Base-by-base conservation (phyloP, 2,113 vertebrate genomes). In the Cathartes aura region DNA sequence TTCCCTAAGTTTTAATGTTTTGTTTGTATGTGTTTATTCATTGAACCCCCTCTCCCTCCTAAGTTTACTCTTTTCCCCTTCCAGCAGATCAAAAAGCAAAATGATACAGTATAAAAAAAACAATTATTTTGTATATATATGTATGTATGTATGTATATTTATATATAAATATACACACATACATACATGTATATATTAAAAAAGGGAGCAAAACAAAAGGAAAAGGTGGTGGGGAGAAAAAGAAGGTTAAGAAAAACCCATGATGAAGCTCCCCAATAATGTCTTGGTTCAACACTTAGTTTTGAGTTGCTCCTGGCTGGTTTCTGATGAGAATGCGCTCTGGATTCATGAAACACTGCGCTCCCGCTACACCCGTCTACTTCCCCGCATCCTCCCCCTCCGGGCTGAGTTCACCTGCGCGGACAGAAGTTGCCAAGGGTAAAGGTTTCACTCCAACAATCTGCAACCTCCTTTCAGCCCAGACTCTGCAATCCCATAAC, bases 1-100 rank as follows among this genome's bases (percentile, higher is more conserved):
- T 95, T 94, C 97, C 97, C 97, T 98, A 97, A 95, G 96, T 94
- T 96, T 96, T 88, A 93, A 89, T 96, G 95, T 96, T 96, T 95
- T 94, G 94, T 95, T 95, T 97, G 83, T 96, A 93, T 94, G 96
- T 98, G 94, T 96, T 96, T 96, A 82, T 80, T 96, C 76, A 87
- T 45, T 87, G 91, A 96, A 97, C 93, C 95, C 95, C 97, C 94
- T 95, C 91, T 92, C 94, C 97, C 97, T 96, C 95, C 95, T 95
- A 93, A 43, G 59, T 95, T 93, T 95, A 95, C 91, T 96, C 93
- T 90, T 93, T 97, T 97, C 97, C 95, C 97, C 95, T 96, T 97
- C 97, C 97, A 98, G 96, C 95, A 96, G 97, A 88, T 97, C 84
- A 93, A 93, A 96, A 97, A 95, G 67, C 89, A 97, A 97, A 94